Conservation (phyloP, 92 coral and sea anemone genomes). For the Bergia puertoricense region DNA sequence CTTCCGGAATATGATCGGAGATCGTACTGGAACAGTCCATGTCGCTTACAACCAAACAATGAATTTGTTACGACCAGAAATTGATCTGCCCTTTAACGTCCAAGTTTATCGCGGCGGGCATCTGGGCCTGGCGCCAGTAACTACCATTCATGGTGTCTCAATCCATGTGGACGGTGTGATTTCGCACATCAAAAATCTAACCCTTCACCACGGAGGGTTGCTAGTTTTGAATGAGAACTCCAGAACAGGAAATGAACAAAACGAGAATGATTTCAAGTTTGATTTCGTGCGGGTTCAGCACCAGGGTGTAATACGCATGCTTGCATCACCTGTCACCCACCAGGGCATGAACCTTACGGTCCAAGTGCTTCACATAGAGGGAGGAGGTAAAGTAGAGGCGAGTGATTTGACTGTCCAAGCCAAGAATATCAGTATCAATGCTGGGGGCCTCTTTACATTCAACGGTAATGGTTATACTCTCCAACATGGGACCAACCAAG, state of each 20-base stretch:
- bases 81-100: conserved; percentile 72
- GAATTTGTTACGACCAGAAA: conserved; percentile 61
- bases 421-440: conserved; percentile 61
- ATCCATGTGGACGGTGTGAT: conserved; percentile 60
- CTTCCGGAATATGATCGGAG: conserved; percentile 78
- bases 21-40: conserved; percentile 70
- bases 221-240: conserved; percentile 63
- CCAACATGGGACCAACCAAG: conserved; percentile 52
- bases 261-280: conserved; percentile 63
- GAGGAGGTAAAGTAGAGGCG: conserved; percentile 70
- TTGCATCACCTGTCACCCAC: conserved; percentile 62
- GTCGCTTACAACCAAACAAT: conserved; percentile 63
- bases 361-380: conserved; percentile 64
- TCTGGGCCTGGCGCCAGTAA: conserved; percentile 70
- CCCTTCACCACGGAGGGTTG: conserved; percentile 67
- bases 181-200: conserved; percentile 60
- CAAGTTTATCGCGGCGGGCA: conserved; percentile 70
- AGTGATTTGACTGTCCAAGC: conserved; percentile 60
- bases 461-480: conserved; percentile 61
- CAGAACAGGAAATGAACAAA: conserved; percentile 70
- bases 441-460: conserved; percentile 59
- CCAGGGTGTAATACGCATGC: conserved; percentile 62
- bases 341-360: conserved; percentile 70
- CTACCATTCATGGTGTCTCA: conserved; percentile 68
- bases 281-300: conserved; percentile 63